phyloP scores from a whole-genome alignment of 1,140 invertebrate genomes.

The Ptiloglossa arizonensis region DNA sequence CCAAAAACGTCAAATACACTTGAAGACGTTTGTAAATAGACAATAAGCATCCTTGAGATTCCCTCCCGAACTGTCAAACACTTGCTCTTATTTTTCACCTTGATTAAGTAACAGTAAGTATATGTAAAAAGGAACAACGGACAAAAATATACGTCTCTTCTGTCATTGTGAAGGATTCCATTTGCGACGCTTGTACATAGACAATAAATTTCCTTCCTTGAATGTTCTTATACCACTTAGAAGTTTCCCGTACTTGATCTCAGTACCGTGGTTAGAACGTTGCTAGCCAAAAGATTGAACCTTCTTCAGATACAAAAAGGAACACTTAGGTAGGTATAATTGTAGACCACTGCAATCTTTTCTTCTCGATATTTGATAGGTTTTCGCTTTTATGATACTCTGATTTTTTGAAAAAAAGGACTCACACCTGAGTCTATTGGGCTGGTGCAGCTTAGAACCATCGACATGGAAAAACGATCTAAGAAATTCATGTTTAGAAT shows the following conservation, averaged over 20 bases:
- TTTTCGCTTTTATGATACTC: too few species aligned
- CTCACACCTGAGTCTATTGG: too few species aligned
- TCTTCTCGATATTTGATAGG: too few species aligned
- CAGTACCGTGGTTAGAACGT: slow-evolving; percentile 22
- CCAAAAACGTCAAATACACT: slow-evolving; percentile 47
- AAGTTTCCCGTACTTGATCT: slow-evolving; percentile 28
- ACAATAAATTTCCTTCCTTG: slow-evolving; percentile 65
- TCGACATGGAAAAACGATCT: too few species aligned
- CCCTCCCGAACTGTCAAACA: slow-evolving; percentile 28
- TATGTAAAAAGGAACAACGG: slow-evolving; percentile 34
- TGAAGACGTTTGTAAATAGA: slow-evolving; percentile 63
- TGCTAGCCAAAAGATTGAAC: too few species aligned
- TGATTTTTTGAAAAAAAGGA: too few species aligned
- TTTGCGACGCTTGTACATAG: slow-evolving; percentile 67
- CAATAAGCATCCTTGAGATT: slow-evolving; percentile 64
- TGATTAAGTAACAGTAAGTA: slow-evolving; percentile 42
- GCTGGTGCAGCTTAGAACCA: too few species aligned
- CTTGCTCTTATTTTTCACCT: slow-evolving; percentile 62
- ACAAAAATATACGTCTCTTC: background rate
- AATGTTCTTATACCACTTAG: slow-evolving; percentile 31
- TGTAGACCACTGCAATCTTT: too few species aligned
- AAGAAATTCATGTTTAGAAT: too few species aligned
- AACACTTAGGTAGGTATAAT: too few species aligned
- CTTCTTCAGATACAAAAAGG: too few species aligned
- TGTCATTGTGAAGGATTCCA: slow-evolving; percentile 29